Base-by-base conservation (phyloP, 2,888 invertebrate species). In the Ceriagrion tenellum region DNA sequence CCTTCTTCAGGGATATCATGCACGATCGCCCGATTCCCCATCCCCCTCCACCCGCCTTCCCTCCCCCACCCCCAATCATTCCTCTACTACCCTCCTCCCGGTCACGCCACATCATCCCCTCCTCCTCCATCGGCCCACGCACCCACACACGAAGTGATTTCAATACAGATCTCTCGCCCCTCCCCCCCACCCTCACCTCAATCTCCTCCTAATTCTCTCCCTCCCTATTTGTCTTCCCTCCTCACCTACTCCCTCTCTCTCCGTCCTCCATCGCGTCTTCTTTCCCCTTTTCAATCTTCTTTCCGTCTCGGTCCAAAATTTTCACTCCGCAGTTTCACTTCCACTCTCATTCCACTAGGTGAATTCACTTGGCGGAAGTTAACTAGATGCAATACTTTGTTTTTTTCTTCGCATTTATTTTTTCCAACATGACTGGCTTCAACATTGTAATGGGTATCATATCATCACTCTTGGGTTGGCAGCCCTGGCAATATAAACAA, bases 91-190 rank as follows among this genome's bases (percentile, higher is more conserved):
- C 69, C n/a, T n/a, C 69, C 69, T n/a, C 4, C 69, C 26, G n/a
- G 69, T 69, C 69, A 69, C 69, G 69, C 69, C 69, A 12, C 26
- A 69, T 69, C 69, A 69, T n/a, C 12, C 69, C 23, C 69, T 26
- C 69, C 69, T 47, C 69, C 69, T 26, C 26, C 26, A 26, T 69
- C n/a, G 69, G 69, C n/a, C 69, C 69, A n/a, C 47, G 47, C 47
- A n/a, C n/a, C n/a, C n/a, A n/a, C 63, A 69, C 69, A 69, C 69
- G 69, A 69, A 69, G 69, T 69, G 69, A 69, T 69, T 69, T 69
- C 69, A 69, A 69, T 69, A 69, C 69, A 26, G 23, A n/a, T 69
- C 69, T n/a, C 69, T 69, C 69, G 8, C 26, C 69, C 26, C 0
- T 69, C 26, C n/a, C n/a, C n/a, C 69, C n/a, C 69, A 8, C 12